Base-by-base conservation (phyloP, 2,113 vertebrate species). In the Labrus mixtus region DNA sequence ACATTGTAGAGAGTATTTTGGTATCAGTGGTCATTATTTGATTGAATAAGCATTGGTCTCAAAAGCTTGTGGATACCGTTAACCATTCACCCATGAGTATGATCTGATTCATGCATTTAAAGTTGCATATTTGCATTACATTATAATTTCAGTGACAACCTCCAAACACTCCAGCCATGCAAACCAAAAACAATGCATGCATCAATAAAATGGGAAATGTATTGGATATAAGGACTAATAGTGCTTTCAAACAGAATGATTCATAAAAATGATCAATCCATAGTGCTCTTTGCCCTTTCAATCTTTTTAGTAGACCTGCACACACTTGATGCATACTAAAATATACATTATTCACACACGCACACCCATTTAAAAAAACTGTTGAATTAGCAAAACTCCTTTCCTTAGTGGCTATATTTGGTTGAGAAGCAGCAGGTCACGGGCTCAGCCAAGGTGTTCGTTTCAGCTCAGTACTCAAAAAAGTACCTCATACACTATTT, bases 391-490 rank as follows among this genome's bases (percentile, higher is more conserved):
- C 81, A 89, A 78, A 91, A 87, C 11, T 45, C 33, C 56, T 86
- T 89, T 86, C 85, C 50, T 58, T 72, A 51, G 43, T 64, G 36
- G 54, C 87, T 92, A 93, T 93, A 91, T 90, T 84, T 87, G 87
- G 76, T 65, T 53, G 46, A 76, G 71, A 71, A 71, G 79, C 66
- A 76, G 76, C 59, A 69, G 70, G 70, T 87, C 73, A 85, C 13
- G 16, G 64, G 85, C 77, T 91, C 76, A 87, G 79, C 64, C 57
- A 87, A 87, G 90, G 85, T 87, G 82, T 92, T 79, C 56, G 59
- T 92, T 91, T 88, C 83, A 86, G 62, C 72, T 74, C 56, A 23
- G 53, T 46, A 39, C 79, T 76, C 53, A 66, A 84, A 80, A 78
- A 80, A 73, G n/a, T 54, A 59, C 57, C 60, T 73, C 69, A 77